Evolutionary conservation across 2,888 invertebrate species (phyloP).

Genomic region (Caenorhabditis imperialis): DNA sequence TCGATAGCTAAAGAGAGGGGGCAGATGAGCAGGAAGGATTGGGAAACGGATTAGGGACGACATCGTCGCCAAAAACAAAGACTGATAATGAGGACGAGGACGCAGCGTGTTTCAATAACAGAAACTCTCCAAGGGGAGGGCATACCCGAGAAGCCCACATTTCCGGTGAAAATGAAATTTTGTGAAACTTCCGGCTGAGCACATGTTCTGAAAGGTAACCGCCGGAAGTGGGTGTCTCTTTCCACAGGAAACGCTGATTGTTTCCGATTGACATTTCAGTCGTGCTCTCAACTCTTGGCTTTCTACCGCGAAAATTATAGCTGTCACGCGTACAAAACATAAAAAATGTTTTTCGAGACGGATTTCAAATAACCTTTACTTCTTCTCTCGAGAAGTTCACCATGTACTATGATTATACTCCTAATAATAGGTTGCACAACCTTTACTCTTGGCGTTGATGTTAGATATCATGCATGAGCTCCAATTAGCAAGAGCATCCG

Average conservation of each 20-base stretch:
- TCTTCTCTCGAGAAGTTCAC: too few species aligned
- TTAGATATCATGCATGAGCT: too few species aligned
- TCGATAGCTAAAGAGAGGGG: constrained; percentile 12
- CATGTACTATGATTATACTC: too few species aligned
- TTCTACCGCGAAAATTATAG: too few species aligned
- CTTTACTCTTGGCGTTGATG: too few species aligned
- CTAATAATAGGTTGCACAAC: too few species aligned
- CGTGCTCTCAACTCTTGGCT: too few species aligned
- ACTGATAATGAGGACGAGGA: constrained; percentile 32
- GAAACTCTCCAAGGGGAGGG: constrained; percentile 1
- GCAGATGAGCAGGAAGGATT: constrained; percentile 3
- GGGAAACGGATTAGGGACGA: constrained; percentile 21
- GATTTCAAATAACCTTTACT: too few species aligned
- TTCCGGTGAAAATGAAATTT: too few species aligned
- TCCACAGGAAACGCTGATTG: constrained; percentile 9
- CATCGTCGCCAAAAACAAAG: neutral
- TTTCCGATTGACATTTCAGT: constrained; percentile 36
- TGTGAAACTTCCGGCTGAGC: neutral
- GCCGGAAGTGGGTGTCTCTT: neutral
- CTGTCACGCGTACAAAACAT: neutral
- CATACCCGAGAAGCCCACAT: neutral
- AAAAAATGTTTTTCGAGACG: neutral
- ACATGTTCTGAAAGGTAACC: constrained; percentile 10
- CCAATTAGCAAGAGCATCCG: too few species aligned
- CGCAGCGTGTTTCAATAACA: too few species aligned